phyloP scores from a whole-genome alignment of 2,797 vertebrate genomes.

The Hoplostethus atlanticus region DNA sequence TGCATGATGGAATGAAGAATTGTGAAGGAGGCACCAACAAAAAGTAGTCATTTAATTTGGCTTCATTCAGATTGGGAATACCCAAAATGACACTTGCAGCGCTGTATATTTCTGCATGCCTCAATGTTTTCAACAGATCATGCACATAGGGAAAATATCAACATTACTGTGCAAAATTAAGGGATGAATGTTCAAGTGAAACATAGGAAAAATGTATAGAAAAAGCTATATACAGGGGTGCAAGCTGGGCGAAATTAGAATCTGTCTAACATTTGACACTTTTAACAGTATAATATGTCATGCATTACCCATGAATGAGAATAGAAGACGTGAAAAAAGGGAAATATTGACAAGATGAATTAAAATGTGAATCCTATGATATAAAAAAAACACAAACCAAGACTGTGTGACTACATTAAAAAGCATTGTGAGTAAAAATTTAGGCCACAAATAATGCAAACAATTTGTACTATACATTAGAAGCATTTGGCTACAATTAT shows the following conservation, averaged over 20 bases:
- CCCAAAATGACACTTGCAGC: not conserved
- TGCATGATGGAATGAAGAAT: not conserved
- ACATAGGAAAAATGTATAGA: not conserved
- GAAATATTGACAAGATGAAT: not conserved
- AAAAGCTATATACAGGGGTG: not conserved
- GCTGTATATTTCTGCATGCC: not conserved
- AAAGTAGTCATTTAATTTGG: not conserved
- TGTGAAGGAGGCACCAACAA: not conserved
- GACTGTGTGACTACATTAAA: not conserved
- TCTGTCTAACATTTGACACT: not conserved
- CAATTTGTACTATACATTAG: slow-evolving; percentile 36
- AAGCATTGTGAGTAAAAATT: slow-evolving; percentile 9
- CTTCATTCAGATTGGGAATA: not conserved
- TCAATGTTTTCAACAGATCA: not conserved
- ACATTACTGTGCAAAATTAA: not conserved
- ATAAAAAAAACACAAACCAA: slow-evolving; percentile 12
- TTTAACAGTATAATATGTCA: not conserved
- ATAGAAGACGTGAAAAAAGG: not conserved
- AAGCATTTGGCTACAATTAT: slow-evolving; percentile 49
- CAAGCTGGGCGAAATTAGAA: not conserved
- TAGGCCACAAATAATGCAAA: slow-evolving; percentile 17
- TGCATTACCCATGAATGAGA: not conserved
- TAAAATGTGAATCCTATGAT: slow-evolving; percentile 1
- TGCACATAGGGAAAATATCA: not conserved
- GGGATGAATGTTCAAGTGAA: slow-evolving; percentile 7